These are phyloP conservation scores for Torymus tubicola DNA, from an alignment of 2,888 invertebrate species.

Conservation along the genomic window DNA sequence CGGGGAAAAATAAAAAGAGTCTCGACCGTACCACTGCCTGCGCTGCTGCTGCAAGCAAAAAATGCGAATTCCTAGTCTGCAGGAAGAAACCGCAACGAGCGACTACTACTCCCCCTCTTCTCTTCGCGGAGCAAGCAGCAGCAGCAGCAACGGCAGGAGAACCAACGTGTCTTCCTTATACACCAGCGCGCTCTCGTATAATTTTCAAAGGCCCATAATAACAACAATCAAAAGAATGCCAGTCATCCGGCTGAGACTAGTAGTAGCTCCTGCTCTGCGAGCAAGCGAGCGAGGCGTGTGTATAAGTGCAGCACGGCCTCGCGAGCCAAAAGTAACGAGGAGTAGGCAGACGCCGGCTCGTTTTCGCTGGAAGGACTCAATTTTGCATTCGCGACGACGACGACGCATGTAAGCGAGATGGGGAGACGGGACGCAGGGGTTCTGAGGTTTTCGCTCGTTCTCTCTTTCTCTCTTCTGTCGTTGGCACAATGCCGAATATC, in stretches of 20 bases:
- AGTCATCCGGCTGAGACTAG: conserved; percentile 48
- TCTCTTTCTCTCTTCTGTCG: background rate
- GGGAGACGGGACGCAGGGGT: too few species aligned
- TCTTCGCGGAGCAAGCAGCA: background rate
- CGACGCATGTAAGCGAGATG: too few species aligned
- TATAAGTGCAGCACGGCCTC: conserved; percentile 9
- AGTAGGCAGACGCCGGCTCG: background rate
- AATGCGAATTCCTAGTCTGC: conserved; percentile 42
- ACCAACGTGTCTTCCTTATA: too few species aligned
- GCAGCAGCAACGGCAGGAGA: too few species aligned
- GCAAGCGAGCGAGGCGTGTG: background rate
- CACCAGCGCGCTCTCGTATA: conserved; percentile 29
- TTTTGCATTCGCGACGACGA: conserved; percentile 28
- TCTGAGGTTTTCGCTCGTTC: background rate
- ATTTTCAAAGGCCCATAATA: conserved; percentile 56
- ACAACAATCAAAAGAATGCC: conserved; percentile 56
- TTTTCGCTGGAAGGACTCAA: conserved; percentile 35
- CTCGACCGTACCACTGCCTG: background rate
- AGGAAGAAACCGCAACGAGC: conserved; percentile 44
- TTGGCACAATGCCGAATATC: conserved; percentile 24
- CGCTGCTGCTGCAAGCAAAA: background rate
- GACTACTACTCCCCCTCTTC: background rate
- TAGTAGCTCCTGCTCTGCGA: background rate
- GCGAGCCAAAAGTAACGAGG: conserved; percentile 25
- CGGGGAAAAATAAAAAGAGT: conserved; percentile 30